Evolutionary conservation across 2,888 invertebrate genomes (phyloP).

Genomic region (Plebejus melissa): DNA sequence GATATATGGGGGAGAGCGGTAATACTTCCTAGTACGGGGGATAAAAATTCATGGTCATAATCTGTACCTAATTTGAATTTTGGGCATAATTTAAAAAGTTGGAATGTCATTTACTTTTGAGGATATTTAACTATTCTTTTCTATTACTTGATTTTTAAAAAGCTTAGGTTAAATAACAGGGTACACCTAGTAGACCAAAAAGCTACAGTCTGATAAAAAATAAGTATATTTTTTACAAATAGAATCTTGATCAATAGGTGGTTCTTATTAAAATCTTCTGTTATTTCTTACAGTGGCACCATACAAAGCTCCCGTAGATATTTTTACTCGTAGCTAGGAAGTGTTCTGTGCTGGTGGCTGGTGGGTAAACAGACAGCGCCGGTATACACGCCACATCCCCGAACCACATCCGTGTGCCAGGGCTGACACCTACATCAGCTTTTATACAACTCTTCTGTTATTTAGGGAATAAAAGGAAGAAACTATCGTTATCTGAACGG

Average conservation of each 20-base stretch:
- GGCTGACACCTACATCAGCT: conserved; percentile 16
- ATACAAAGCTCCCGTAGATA: neutral
- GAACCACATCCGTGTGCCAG: conserved; percentile 24
- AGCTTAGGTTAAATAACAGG: too few species aligned
- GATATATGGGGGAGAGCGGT: neutral
- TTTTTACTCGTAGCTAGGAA: neutral
- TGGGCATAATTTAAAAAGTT: too few species aligned
- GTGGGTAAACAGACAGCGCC: conserved; percentile 25
- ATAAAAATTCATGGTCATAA: too few species aligned
- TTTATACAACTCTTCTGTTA: too few species aligned
- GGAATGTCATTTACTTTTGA: neutral
- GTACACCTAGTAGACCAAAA: too few species aligned
- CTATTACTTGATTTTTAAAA: neutral
- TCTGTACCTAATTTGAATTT: too few species aligned
- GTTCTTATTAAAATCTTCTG: neutral
- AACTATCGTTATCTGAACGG: too few species aligned
- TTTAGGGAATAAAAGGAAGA: too few species aligned
- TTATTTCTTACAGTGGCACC: neutral
- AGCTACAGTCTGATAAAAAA: too few species aligned
- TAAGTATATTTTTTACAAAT: too few species aligned
- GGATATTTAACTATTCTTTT: neutral
- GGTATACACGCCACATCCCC: conserved; percentile 28
- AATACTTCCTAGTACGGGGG: too few species aligned
- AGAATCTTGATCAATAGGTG: neutral
- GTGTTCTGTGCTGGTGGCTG: neutral